Conservation (phyloP, 2,888 invertebrate genomes). For the Pammene fasciana region DNA sequence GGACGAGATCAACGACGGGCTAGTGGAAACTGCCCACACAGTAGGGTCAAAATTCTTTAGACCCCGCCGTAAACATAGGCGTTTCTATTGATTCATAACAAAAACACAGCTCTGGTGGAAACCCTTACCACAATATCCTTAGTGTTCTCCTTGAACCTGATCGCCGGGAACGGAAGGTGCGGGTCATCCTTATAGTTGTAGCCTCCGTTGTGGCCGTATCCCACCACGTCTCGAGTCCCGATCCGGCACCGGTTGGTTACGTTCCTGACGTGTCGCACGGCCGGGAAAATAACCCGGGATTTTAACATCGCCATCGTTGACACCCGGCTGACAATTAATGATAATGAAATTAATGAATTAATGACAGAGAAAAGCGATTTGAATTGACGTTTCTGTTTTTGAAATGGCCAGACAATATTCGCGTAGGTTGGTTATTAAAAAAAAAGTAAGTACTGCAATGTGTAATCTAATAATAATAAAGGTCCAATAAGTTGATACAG, state of each 20-base stretch:
- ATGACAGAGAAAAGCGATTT: not conserved
- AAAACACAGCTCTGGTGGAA: no score
- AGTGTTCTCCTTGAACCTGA: conserved; percentile 85
- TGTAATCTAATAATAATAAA: no score
- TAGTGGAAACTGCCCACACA: no score
- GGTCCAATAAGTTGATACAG: no score
- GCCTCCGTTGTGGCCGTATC: conserved; percentile 84
- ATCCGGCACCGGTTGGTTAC: conserved; percentile 66
- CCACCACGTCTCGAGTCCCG: conserved; percentile 87
- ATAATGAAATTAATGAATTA: no score
- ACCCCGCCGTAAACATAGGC: no score
- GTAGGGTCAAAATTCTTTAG: no score
- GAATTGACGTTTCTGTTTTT: conserved; percentile 18
- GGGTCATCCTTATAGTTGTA: conserved; percentile 83
- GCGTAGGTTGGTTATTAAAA: not conserved
- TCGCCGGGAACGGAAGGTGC: conserved; percentile 85
- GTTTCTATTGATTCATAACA: no score
- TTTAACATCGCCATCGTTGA: conserved; percentile 25
- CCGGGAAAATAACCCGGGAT: conserved; percentile 9
- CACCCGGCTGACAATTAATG: not conserved
- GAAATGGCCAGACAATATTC: not conserved
- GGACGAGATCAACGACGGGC: no score
- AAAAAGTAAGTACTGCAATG: no score
- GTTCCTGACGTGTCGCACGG: conserved; percentile 45
- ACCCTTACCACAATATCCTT: conserved; percentile 81